phyloP scores from a whole-genome alignment of 1,140 invertebrate genomes.

The Leptonema lineaticorne region DNA sequence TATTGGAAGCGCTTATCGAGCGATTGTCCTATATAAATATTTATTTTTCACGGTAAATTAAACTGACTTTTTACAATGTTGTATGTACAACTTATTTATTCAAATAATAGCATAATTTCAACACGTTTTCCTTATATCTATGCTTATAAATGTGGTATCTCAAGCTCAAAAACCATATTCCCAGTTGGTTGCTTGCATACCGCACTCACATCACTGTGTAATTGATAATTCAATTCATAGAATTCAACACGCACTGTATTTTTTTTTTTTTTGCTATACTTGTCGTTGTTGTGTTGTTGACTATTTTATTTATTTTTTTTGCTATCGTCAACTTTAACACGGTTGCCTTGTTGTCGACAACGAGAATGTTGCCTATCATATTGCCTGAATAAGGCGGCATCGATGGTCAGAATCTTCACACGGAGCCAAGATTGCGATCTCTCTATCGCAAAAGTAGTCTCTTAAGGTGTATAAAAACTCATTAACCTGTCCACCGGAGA shows the following conservation, averaged over 20 bases:
- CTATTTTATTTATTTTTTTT: constrained; percentile 3
- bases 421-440: constrained; percentile 21
- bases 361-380: constrained; percentile 7
- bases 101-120: too few species aligned
- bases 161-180: too few species aligned
- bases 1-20: too few species aligned
- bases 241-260: not conserved
- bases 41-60: too few species aligned
- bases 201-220: not conserved
- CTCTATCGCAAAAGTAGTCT: not conserved
- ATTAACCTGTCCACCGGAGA: too few species aligned
- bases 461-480: too few species aligned
- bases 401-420: constrained; percentile 11
- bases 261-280: not conserved
- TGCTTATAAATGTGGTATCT: too few species aligned
- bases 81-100: too few species aligned
- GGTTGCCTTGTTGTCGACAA: not conserved
- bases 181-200: not conserved
- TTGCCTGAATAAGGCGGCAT: constrained; percentile 9
- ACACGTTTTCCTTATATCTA: too few species aligned
- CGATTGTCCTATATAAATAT: too few species aligned
- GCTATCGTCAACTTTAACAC: not conserved
- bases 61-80: too few species aligned
- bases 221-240: constrained; percentile 29
- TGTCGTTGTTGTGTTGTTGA: not conserved